Conservation (phyloP, 2,888 invertebrate species). For the Noctua comes region DNA sequence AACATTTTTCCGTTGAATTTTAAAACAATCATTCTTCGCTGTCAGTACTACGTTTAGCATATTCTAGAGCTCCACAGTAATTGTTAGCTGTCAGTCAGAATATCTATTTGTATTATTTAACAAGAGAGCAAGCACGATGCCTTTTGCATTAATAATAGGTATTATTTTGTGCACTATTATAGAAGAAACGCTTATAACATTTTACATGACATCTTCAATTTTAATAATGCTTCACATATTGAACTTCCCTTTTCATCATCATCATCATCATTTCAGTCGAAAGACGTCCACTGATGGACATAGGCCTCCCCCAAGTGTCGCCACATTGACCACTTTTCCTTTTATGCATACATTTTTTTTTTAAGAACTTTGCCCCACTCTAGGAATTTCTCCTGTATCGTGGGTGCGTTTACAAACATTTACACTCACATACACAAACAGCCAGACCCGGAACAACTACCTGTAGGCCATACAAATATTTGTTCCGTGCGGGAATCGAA, state of each 20-base stretch:
- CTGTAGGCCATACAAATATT: too few species aligned
- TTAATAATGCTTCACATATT: neutral
- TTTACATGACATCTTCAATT: neutral
- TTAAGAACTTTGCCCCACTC: too few species aligned
- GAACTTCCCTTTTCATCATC: neutral
- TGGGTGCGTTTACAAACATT: too few species aligned
- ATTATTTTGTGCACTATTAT: neutral
- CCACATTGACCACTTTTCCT: neutral
- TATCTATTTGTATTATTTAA: conserved; percentile 27
- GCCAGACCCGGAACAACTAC: too few species aligned
- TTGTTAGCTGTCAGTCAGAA: conserved; percentile 46
- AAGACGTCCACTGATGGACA: too few species aligned
- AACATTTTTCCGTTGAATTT: conserved; percentile 49
- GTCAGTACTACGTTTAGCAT: conserved; percentile 48
- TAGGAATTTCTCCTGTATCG: too few species aligned
- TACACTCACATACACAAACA: too few species aligned
- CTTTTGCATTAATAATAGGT: neutral
- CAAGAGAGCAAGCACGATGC: neutral
- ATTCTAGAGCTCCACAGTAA: conserved; percentile 42
- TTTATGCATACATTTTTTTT: neutral
- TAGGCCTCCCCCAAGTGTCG: too few species aligned
- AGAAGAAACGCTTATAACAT: neutral
- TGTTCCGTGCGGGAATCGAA: too few species aligned
- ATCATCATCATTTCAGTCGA: too few species aligned
- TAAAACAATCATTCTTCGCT: conserved; percentile 48